Evolutionary conservation across 2,888 invertebrate species (phyloP).

Genomic region (Macrophya alboannulata): DNA sequence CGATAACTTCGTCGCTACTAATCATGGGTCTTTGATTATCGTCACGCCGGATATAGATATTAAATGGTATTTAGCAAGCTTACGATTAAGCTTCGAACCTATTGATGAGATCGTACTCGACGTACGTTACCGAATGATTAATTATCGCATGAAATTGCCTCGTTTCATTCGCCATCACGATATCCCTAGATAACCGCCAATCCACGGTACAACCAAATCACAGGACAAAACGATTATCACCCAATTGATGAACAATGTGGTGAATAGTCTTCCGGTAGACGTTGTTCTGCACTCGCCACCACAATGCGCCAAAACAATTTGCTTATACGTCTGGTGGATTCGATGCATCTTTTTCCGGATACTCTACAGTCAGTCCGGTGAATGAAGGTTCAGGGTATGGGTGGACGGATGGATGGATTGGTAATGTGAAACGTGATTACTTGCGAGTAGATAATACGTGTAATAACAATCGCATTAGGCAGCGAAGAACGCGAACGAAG

Average conservation of each 20-base stretch:
- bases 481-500: slow-evolving; percentile 60
- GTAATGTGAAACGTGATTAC: slow-evolving; percentile 77
- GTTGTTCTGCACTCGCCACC: slow-evolving; percentile 4
- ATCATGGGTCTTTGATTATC: slow-evolving; percentile 32
- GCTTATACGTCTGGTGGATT: neutral
- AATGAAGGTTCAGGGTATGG: neutral
- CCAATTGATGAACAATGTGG: slow-evolving; percentile 41
- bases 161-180: slow-evolving; percentile 33
- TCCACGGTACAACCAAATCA: neutral
- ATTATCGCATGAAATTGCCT: slow-evolving; percentile 27
- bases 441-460: slow-evolving; percentile 75
- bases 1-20: slow-evolving; percentile 10
- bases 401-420: slow-evolving; percentile 66
- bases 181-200: slow-evolving; percentile 14
- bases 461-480: slow-evolving; percentile 78
- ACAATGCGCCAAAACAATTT: slow-evolving; percentile 29
- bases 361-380: neutral
- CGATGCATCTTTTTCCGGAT: neutral
- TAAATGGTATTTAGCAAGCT: slow-evolving; percentile 24
- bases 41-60: neutral
- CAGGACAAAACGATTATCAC: slow-evolving; percentile 16
- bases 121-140: neutral
- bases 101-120: slow-evolving; percentile 36
- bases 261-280: slow-evolving; percentile 21
- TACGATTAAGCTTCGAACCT: slow-evolving; percentile 29